These are phyloP conservation scores for Hemibagrus guttatus DNA, from an alignment of 2,797 vertebrate genomes.

Conservation along the genomic window DNA sequence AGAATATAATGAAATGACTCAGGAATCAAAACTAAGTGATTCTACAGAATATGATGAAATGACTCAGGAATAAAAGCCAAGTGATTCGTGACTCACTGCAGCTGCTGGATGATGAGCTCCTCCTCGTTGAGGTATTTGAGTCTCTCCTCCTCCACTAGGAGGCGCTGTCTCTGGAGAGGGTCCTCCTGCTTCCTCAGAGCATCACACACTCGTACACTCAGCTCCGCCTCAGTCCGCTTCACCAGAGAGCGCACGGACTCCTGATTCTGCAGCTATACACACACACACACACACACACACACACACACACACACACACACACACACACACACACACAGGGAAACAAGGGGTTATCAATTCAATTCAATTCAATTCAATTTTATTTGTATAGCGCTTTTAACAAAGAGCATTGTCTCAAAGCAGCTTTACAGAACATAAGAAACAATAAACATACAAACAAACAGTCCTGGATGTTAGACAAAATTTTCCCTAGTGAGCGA, in stretches of 20 bases:
- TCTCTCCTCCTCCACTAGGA: constrained; percentile 95
- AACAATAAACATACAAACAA: no score
- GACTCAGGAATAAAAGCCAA: neutral
- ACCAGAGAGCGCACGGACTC: constrained; percentile 87
- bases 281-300: constrained; percentile 37
- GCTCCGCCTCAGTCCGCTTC: constrained; percentile 90
- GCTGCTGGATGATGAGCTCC: constrained; percentile 96
- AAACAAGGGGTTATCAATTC: no score
- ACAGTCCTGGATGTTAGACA: no score
- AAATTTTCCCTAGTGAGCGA: no score
- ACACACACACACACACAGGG: constrained; percentile 8
- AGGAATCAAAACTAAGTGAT: neutral
- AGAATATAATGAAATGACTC: neutral
- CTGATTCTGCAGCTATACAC: constrained; percentile 89
- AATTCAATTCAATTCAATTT: no score
- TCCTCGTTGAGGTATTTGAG: constrained; percentile 98
- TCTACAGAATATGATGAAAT: neutral
- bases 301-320: constrained; percentile 14
- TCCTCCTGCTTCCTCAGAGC: constrained; percentile 94
- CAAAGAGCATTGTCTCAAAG: no score
- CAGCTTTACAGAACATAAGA: no score
- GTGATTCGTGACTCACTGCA: constrained; percentile 82
- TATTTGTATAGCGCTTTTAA: no score
- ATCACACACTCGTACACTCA: constrained; percentile 90
- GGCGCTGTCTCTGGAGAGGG: constrained; percentile 95